Base-by-base conservation (phyloP, 2,888 invertebrate genomes). In the Mesorhabditis spiculigera region DNA sequence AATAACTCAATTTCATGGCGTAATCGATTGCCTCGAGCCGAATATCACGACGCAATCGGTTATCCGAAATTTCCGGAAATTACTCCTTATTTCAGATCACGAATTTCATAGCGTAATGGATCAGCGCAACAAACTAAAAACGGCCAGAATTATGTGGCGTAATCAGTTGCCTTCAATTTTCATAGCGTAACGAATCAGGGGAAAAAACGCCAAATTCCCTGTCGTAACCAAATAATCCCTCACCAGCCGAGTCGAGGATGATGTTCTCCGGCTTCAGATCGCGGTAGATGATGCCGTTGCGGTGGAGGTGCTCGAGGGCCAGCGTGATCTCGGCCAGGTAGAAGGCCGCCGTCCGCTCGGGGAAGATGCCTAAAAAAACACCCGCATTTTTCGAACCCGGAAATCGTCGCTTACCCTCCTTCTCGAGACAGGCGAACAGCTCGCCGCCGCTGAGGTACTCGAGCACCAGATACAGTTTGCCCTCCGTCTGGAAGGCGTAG, bases 241-340 rank as follows among this genome's bases (percentile, higher is more conserved):
- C 28, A 95, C 76, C 96, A 95, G 88, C 96, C 95, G 85, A 90
- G 89, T 98, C 97, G 78, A 98, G 89, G 68, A 98, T 89, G 78
- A 98, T 94, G 90, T 98, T 98, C 89, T 98, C 98, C 73, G 97
- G 97, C 89, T 98, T 98, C 85, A 98, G 90, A 89, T 98, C 98
- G 87, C 91, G 88, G 89, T 98, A 99, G 86, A 99, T 96, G 86
- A 99, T 97, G 82, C 97, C 80, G 77, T 88, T 87, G 65, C 86
- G 80, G 88, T 99, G 99, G 86, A 99, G 91, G 90, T 99, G 97
- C 87, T 97, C 95, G 86, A 99, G 89, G 43, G 98, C 97, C 87
- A 97, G 90, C 82, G 94, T 93, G 77, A 98, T 97, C 90, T 98
- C 97, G 71, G 95, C 92, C 85, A 98, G 89, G 89, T 98, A 99